Evolutionary conservation across 1,140 invertebrate species (phyloP).

Genomic region (Argopecten irradians): DNA sequence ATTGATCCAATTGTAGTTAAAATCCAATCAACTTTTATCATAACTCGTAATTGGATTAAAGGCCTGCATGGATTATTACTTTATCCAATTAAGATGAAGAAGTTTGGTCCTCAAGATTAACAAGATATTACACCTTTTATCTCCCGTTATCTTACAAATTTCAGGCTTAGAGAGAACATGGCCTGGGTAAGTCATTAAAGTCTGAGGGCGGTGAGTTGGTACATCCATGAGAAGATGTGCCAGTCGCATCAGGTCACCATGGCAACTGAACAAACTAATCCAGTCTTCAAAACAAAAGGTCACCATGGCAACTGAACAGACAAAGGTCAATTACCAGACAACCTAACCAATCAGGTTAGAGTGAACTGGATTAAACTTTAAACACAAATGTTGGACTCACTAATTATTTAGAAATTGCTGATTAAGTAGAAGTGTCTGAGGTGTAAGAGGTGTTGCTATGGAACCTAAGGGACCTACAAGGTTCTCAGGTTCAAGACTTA

Average conservation of each 20-base stretch:
- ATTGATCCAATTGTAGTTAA: neutral
- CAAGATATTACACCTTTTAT: neutral
- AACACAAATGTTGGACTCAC: neutral
- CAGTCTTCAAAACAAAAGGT: neutral
- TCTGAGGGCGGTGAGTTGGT: neutral
- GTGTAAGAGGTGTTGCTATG: neutral
- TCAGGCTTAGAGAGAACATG: neutral
- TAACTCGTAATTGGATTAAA: neutral
- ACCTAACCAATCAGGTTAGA: neutral
- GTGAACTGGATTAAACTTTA: neutral
- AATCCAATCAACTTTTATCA: neutral
- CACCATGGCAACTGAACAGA: slow-evolving; percentile 1
- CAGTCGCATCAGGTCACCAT: neutral
- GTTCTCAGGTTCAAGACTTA: neutral
- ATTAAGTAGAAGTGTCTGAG: neutral
- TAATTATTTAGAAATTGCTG: neutral
- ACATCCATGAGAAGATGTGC: neutral
- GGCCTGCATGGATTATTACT: neutral
- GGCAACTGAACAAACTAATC: neutral
- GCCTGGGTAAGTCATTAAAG: neutral
- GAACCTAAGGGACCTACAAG: neutral
- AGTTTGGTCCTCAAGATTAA: neutral
- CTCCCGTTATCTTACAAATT: neutral
- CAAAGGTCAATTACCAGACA: slow-evolving; percentile 14
- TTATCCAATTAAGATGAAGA: slow-evolving; percentile 12